Evolutionary conservation across 2,888 invertebrate species (phyloP), one percentile per base, ranked within the genome.

Genomic region (Tupiocoris notatus): DNA sequence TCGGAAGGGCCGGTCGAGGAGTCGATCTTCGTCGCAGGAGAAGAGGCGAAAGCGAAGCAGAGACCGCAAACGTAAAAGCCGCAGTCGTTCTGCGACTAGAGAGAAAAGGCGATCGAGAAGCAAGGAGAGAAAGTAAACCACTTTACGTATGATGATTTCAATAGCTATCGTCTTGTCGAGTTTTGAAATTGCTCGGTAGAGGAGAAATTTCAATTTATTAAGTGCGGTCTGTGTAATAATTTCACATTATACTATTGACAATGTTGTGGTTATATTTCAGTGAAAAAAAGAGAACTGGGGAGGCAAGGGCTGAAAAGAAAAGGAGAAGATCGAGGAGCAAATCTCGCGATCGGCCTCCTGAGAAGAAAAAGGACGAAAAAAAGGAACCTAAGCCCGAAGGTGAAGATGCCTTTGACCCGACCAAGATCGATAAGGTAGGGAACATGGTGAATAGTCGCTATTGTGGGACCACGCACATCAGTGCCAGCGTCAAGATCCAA

Each of bases 401-500:
- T 77, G 87, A 88, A 65, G 84, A 88, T 78, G 89, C 90, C 24
- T 92, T 92, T 84, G 91, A 92, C 82, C 89, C 90, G 22, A 89
- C 90, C 3, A 89, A 90, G 83, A 87, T 90, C 79, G 92, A 92
- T 82, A 92, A 92, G 87, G 91, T 91, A 82, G n/a, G n/a, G n/a
- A n/a, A n/a, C n/a, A n/a, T n/a, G n/a, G n/a, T n/a, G n/a, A n/a
- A n/a, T n/a, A n/a, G n/a, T n/a, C n/a, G n/a, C n/a, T n/a, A n/a
- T n/a, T n/a, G n/a, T n/a, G n/a, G n/a, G n/a, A n/a, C n/a, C n/a
- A n/a, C n/a, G n/a, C n/a, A n/a, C n/a, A n/a, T n/a, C n/a, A n/a
- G n/a, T n/a, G n/a, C n/a, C n/a, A n/a, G n/a, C n/a, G n/a, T n/a
- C n/a, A n/a, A n/a, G n/a, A n/a, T n/a, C n/a, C n/a, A n/a, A n/a